A percentile compares a stretch with the other conserved stretches of the same genome.
Conservation (phyloP, 2,113 vertebrate species). For the Apus apus region DNA sequence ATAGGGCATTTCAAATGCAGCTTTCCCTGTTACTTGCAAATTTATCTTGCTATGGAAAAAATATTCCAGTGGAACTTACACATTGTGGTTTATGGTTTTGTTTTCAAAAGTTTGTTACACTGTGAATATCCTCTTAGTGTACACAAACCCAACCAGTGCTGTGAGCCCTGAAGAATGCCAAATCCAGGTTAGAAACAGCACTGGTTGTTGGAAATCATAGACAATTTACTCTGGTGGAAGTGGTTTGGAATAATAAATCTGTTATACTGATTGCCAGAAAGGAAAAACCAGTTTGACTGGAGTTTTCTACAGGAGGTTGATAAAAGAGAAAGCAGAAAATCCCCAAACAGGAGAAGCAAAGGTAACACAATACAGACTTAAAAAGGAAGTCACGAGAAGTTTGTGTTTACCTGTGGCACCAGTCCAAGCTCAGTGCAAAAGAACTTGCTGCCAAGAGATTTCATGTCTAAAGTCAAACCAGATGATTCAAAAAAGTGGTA, state of each 20-base stretch:
- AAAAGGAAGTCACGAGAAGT: constrained; percentile 5
- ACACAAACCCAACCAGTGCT: neutral
- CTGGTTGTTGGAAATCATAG: neutral
- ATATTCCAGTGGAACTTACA: neutral
- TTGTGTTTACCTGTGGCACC: constrained; percentile 34
- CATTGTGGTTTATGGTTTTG: neutral
- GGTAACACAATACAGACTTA: constrained; percentile 11
- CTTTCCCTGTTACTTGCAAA: neutral
- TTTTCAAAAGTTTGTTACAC: neutral
- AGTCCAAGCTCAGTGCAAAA: neutral
- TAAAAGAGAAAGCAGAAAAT: constrained; percentile 42
- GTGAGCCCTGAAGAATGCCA: neutral
- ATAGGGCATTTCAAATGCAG: neutral
- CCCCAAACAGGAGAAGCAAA: constrained; percentile 12
- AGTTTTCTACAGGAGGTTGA: neutral
- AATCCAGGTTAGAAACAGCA: neutral
- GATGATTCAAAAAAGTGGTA: neutral
- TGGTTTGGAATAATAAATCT: neutral
- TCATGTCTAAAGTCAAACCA: neutral
- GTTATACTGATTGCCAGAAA: neutral
- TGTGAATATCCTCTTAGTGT: neutral
- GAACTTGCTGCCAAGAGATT: neutral
- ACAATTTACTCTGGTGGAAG: neutral
- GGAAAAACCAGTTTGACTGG: constrained; percentile 52
- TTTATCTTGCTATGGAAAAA: neutral